phyloP scores from a whole-genome alignment of 2,888 invertebrate species.

The Punctoribates punctum region DNA sequence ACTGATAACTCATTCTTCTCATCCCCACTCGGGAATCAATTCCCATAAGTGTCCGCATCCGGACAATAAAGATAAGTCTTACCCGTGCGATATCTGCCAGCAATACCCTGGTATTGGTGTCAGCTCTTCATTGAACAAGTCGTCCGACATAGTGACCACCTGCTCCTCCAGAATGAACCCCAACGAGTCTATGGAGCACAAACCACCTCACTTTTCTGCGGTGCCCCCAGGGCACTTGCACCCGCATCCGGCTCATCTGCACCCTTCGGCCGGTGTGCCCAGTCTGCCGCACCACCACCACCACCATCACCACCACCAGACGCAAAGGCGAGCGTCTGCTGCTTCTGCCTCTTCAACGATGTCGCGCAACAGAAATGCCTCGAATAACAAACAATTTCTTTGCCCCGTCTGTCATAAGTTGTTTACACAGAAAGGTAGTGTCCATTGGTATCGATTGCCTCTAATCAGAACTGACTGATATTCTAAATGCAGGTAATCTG shows the following conservation, averaged over 20 bases:
- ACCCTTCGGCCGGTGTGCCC: conserved; percentile 1
- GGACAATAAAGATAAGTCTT: conserved; percentile 18
- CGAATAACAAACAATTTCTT: conserved; percentile 45
- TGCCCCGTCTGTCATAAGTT: conserved; percentile 49
- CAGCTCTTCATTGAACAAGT: too few species aligned
- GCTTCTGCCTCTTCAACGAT: conserved; percentile 8
- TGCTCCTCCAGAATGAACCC: not conserved
- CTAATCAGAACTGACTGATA: too few species aligned
- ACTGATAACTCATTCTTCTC: not conserved
- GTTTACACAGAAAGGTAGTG: conserved; percentile 45
- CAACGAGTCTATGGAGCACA: not conserved
- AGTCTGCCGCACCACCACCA: conserved; percentile 18
- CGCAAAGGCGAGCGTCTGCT: conserved; percentile 24
- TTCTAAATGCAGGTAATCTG: not conserved
- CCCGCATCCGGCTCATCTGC: conserved; percentile 31
- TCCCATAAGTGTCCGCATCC: conserved; percentile 45
- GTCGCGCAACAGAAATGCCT: conserved; percentile 26
- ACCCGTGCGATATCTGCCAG: conserved; percentile 37
- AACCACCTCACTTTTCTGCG: not conserved
- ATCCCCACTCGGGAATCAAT: not conserved
- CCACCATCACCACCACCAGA: conserved; percentile 15
- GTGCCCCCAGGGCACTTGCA: conserved; percentile 9
- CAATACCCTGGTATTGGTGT: not conserved
- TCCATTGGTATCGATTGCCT: too few species aligned
- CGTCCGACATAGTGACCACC: too few species aligned